Percentiles rank a stretch among this genome's conserved stretches.
phyloP scores from a whole-genome alignment of 2,113 vertebrate species.

The Pituophis catenifer region DNA sequence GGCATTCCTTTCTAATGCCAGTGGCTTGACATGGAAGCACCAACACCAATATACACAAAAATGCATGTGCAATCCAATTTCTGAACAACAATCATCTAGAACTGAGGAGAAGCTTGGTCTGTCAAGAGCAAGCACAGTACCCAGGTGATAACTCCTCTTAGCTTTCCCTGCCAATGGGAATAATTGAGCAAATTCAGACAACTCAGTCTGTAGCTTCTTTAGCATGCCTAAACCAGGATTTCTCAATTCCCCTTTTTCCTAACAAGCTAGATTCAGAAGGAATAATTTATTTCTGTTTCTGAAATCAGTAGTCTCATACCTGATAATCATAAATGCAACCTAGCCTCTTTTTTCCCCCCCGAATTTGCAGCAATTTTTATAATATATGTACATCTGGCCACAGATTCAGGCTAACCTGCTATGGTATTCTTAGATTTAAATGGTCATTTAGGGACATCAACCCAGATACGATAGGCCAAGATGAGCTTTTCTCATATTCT shows the following conservation, averaged over 20 bases:
- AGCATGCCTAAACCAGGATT: not conserved
- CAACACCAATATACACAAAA: not conserved
- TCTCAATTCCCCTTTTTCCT: not conserved
- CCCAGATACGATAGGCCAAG: not conserved
- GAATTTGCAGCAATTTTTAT: not conserved
- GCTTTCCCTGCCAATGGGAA: not conserved
- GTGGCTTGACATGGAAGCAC: fast-evolving
- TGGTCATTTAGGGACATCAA: not conserved
- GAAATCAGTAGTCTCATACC: not conserved
- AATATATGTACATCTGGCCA: not conserved
- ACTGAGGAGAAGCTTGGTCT: not conserved
- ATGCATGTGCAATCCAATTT: not conserved
- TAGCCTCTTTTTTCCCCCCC: not conserved
- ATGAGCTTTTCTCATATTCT: slow-evolving; percentile 44
- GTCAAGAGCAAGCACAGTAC: not conserved
- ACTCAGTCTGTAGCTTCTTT: not conserved
- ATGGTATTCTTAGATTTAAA: not conserved
- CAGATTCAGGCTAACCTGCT: not conserved
- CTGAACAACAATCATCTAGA: not conserved
- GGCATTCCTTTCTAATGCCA: slow-evolving; percentile 11
- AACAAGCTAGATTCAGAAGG: not conserved
- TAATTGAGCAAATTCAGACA: not conserved
- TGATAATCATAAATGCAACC: not conserved
- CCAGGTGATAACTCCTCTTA: not conserved
- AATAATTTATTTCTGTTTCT: not conserved